Base-by-base conservation (phyloP, 2,888 invertebrate genomes). In the Lordiphosa andalusiaca region DNA sequence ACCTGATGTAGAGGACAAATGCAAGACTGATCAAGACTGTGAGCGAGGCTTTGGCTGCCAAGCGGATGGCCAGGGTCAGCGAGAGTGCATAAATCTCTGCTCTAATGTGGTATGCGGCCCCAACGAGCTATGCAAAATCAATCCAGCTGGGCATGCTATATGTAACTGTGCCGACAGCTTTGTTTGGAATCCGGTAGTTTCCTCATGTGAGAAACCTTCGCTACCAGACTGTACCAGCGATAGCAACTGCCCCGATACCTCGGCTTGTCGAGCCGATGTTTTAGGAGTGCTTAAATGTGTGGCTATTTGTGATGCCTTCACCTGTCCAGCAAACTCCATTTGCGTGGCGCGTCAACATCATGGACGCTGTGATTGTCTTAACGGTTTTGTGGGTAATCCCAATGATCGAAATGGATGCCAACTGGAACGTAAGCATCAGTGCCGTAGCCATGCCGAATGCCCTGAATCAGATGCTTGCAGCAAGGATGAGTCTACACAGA, bases 341-440 rank as follows among this genome's bases (percentile, higher is more conserved):
- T 97, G 97, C 89, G 89, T 94, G 2, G 93, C 95, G 0, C 91
- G 90, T 62, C 91, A 92, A 57, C 96, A 96, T 81, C 91, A 91
- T 80, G 95, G 94, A 40, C 92, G 93, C 81, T 98, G 98, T 86
- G 94, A 95, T 83, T 98, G 98, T 86, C 90, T 95, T 13, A 90
- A 92, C 37, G 96, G 96, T 3, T 98, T 93, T 88, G 92, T 93
- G 9, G 98, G 98, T 36, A 97, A 98, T 90, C 95, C 97, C 13
- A 96, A 96, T 82, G 95, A 96, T 85, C 92, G 97, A 21, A 93
- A 93, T 69, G 97, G 97, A n/a, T 97, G 97, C 83, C 91, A 93
- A 73, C 92, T 92, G 10, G 88, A 93, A 1, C 91, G 93, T 12
- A 93, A 93, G 87, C 93, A 96, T 80, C 92, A 94, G 87, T 97